Evolutionary conservation across 2,113 vertebrate genomes (phyloP), one percentile per base, ranked within the genome.

Genomic region (Pachyramphus minor): DNA sequence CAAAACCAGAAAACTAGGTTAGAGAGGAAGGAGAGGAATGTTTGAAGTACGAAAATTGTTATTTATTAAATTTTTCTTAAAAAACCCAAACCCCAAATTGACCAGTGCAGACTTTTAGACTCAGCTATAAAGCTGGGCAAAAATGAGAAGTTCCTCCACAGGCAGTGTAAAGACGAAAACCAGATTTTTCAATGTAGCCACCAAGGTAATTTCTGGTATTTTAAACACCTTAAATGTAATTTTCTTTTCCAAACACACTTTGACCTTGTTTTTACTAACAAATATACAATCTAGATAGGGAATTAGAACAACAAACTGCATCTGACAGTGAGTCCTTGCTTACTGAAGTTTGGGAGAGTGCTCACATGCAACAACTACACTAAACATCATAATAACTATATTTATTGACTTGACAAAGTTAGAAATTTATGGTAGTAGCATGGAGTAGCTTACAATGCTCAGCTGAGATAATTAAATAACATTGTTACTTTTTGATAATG

Each of bases 381-480:
- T 42, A 45, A 94, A 67, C 44, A 72, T 12, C 47, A 59, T 9
- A 47, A 53, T 47, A 89, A 89, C 91, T 30, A 9, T 3, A 76
- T 76, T 91, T 87, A 92, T 59, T 91, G 33, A 75, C 37, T 64
- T 79, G 41, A 49, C n/a, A 84, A 89, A 84, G 56, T 75, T 44
- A 75, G 55, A 84, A 84, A 20, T 33, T 67, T 72, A 19, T 74
- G 82, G 60, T 25, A 74, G 19, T 60, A 72, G 31, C 37, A 35
- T 23, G 55, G 45, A 83, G 24, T n/a, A 76, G 14, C 22, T 90
- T 85, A 82, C 62, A 85, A 56, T 24, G 52, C n/a, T 72, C 23
- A n/a, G 33, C 35, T 72, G 33, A 66, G n/a, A 49, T 45, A 74
- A 58, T 66, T 35, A 76, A 85, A 19, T 41, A 55, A 45, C 55